Evolutionary conservation across 1,140 invertebrate genomes (phyloP), one percentile per base, ranked within the genome.

Genomic region (Spodoptera frugiperda): DNA sequence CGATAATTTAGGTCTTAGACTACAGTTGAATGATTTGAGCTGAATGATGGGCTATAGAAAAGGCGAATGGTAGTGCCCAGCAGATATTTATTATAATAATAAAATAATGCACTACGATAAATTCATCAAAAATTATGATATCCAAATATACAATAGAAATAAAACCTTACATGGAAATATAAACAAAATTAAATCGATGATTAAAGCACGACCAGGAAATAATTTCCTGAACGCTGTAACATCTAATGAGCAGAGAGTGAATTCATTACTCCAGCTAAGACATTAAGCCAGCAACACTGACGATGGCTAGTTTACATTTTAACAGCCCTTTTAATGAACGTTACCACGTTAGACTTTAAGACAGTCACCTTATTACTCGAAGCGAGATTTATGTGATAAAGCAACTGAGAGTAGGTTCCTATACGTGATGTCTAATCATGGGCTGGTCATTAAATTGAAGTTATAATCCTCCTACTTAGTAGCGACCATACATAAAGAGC

Each of bases 381-480:
- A 70, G 48, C 54, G 82, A 90, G 87, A 90, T 92, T 91, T 91
- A 90, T 89, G 87, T 87, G 86, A 86, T 91, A 90, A 89, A 90
- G 84, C 80, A 82, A 86, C 87, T 74, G 82, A 83, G 82, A 82
- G 75, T 49, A 57, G 46, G 70, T 72, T 82, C 77, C 79, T 84
- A 89, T 86, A 91, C 85, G 82, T 80, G 89, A 84, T 87, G 89
- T 91, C 90, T 92, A 93, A 93, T 92, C 89, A 92, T 84, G 84
- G 67, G 61, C 80, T 44, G 44, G 85, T 87, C 87, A 91, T 93
- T 91, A 92, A 92, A 91, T 86, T 83, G 78, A 88, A 87, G 91
- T 84, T 88, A 89, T 93, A 92, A 91, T 82, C 89, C 87, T 81
- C 82, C 82, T 87, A 93, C 91, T 90, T 93, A 93, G 91, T 92